Base-by-base conservation (phyloP, 2,888 invertebrate species). In the Macrophya alboannulata region DNA sequence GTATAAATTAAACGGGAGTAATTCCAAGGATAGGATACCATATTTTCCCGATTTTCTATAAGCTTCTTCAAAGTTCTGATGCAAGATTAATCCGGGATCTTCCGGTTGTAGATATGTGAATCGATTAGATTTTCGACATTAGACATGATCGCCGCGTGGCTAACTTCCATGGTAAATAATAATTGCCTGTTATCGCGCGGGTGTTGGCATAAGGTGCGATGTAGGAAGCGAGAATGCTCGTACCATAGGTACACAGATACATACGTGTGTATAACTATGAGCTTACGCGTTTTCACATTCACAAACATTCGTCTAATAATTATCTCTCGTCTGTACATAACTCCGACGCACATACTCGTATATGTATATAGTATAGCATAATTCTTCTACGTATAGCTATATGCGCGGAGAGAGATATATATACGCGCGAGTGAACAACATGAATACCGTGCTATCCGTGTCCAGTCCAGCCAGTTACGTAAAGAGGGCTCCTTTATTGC, bases 401-500 rank as follows among this genome's bases (percentile, higher is more conserved):
- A 71, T 85, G 84, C 77, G 72, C n/a, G n/a, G n/a, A n/a, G 59
- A 83, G 65, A 45, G 65, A 72, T 83, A 55, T 77, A 62, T 82
- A 62, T 51, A 86, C 84, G 84, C 84, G 82, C 86, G 85, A 83
- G 83, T 68, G 74, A 71, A 74, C 76, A 72, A 65, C 84, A 81
- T 85, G 84, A 81, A 86, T 84, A 84, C 76, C 76, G 74, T 85
- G 84, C 83, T 86, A 84, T 82, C 86, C 84, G 79, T 48, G 76
- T 31, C 31, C 31, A 31, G 31, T 83, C 77, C 77, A 83, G 89
- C 87, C 79, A 85, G 88, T 93, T 93, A 93, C 93, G 91, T 93
- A 93, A 93, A 92, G 85, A 86, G 84, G 90, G 90, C 90, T 91
- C 90, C 89, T 91, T 91, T 92, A 92, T 93, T 92, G 91, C 92